A percentile compares a stretch with the other conserved stretches of the same genome.
Conservation (phyloP, 2,888 invertebrate genomes). For the Poecilus cupreus region DNA sequence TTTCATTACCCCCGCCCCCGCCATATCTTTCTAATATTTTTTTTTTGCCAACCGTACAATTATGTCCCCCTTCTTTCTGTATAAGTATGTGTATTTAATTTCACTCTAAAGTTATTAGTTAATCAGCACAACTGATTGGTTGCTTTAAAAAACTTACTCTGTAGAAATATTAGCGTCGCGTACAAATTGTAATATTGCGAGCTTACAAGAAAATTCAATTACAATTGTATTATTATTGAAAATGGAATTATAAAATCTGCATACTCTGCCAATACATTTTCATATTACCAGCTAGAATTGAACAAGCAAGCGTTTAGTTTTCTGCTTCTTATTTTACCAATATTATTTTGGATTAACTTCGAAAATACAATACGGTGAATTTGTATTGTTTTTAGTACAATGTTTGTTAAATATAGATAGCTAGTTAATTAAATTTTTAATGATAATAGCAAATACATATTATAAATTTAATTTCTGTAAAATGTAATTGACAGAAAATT, state of each 20-base stretch:
- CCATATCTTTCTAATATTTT: too few relatives aligned
- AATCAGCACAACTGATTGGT: too few relatives aligned
- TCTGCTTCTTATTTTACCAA: neutral
- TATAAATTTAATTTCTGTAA: conserved; percentile 22
- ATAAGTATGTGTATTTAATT: too few relatives aligned
- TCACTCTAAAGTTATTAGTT: too few relatives aligned
- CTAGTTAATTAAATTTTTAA: conserved; percentile 5
- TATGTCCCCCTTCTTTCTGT: too few relatives aligned
- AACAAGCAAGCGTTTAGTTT: neutral
- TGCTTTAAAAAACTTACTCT: too few relatives aligned
- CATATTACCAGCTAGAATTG: neutral
- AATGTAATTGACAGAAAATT: conserved; percentile 35
- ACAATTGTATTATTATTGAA: neutral
- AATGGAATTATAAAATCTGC: neutral
- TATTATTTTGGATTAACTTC: neutral
- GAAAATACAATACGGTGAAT: neutral
- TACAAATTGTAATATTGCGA: neutral
- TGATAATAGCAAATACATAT: neutral
- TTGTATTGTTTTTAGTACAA: neutral
- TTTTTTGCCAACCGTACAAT: too few relatives aligned
- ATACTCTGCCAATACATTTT: neutral
- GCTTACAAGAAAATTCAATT: neutral
- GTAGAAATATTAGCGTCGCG: too few relatives aligned
- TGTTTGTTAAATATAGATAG: neutral
- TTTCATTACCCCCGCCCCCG: too few relatives aligned